These are phyloP conservation scores for Erebia epiphron DNA, from an alignment of 2,888 invertebrate genomes.

Conservation along the genomic window DNA sequence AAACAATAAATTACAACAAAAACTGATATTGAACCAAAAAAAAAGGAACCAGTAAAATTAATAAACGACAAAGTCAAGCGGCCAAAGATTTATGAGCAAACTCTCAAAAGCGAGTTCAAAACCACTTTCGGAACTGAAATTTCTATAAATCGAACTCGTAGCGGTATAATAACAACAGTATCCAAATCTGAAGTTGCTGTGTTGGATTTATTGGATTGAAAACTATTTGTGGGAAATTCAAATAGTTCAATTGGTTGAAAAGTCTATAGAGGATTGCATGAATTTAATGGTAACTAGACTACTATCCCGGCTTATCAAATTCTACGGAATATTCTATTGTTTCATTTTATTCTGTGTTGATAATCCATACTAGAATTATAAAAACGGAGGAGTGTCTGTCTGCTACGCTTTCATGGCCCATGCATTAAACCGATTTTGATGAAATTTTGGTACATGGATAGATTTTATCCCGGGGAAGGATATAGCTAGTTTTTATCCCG, in stretches of 20 bases:
- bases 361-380: no score
- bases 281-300: constrained; percentile 5
- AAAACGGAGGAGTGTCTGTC: no score
- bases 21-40: constrained; percentile 16
- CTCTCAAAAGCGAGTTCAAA: constrained; percentile 33
- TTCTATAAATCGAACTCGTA: constrained; percentile 30
- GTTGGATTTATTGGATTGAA: constrained; percentile 45
- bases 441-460: no score
- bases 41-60: constrained; percentile 33
- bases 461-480: no score
- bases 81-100: constrained; percentile 36
- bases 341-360: neutral
- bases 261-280: constrained; percentile 26
- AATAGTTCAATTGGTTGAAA: constrained; percentile 40
- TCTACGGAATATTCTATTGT: constrained; percentile 10
- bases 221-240: constrained; percentile 45
- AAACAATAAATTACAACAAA: constrained; percentile 16
- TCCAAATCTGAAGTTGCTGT: constrained; percentile 44
- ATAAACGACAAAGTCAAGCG: constrained; percentile 33
- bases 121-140: constrained; percentile 29
- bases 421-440: no score
- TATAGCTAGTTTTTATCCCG: no score
- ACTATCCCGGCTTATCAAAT: neutral
- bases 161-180: constrained; percentile 37
- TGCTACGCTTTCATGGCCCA: no score